These are phyloP conservation scores for Hyposoter didymator DNA, from an alignment of 2,888 invertebrate genomes.

Conservation along the genomic window DNA sequence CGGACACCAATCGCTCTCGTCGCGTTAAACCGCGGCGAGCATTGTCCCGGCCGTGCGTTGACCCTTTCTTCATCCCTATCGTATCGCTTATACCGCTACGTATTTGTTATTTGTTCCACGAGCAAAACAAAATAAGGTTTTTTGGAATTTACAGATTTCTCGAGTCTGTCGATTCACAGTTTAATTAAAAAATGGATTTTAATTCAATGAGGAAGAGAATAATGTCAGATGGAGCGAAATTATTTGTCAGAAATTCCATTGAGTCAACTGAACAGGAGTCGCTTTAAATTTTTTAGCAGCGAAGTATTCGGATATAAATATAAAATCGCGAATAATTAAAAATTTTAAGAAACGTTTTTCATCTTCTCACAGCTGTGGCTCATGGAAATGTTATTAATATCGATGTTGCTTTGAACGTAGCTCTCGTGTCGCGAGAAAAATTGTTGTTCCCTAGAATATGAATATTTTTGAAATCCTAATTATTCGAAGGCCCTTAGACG, in stretches of 20 bases:
- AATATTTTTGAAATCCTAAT: too few species aligned
- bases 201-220: too few species aligned
- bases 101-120: not conserved
- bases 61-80: constrained; percentile 45
- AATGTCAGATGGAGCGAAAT: too few species aligned
- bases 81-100: constrained; percentile 55
- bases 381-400: not conserved
- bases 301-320: not conserved
- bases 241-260: not conserved
- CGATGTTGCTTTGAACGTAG: not conserved
- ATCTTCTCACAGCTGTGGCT: not conserved
- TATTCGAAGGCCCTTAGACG: not conserved
- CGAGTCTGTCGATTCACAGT: not conserved
- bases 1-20: constrained; percentile 44
- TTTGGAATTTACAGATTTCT: too few species aligned
- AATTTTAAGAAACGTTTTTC: not conserved
- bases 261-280: not conserved
- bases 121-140: too few species aligned
- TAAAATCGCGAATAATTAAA: not conserved
- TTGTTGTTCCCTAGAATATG: too few species aligned
- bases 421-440: too few species aligned
- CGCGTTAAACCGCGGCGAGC: constrained; percentile 57
- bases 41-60: constrained; percentile 63
- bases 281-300: not conserved
- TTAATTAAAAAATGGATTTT: not conserved